Conservation (phyloP, 2,113 vertebrate genomes). For the Polyodon spathula region DNA sequence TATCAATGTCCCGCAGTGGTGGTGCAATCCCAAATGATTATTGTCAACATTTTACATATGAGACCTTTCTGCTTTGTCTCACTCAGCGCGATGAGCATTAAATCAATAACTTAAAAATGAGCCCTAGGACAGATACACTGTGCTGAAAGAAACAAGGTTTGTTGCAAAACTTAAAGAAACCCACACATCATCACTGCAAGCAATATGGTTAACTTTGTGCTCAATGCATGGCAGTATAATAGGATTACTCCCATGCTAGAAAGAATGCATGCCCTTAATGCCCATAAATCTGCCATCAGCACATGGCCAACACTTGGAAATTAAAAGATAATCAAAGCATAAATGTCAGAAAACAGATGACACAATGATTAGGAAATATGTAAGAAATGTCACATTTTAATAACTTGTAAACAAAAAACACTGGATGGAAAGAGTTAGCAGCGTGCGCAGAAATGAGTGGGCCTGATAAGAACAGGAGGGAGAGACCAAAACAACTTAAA, state of each 20-base stretch:
- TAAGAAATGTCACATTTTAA: background rate
- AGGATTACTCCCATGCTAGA: background rate
- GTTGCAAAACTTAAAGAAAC: no score
- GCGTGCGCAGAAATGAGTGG: background rate
- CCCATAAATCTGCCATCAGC: background rate
- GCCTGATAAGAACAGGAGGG: background rate
- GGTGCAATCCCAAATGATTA: no score
- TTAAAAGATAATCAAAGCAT: background rate
- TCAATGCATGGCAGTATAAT: no score
- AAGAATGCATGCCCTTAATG: background rate
- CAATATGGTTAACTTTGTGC: no score
- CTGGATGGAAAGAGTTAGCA: background rate
- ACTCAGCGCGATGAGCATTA: no score
- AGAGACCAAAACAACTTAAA: background rate
- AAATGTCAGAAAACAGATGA: constrained; percentile 3
- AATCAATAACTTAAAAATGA: no score
- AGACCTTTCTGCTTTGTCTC: no score
- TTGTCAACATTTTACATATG: no score
- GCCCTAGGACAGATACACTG: no score
- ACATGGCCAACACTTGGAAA: constrained; percentile 6
- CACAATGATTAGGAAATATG: background rate
- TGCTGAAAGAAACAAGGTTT: no score
- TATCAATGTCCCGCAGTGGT: no score
- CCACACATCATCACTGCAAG: no score
- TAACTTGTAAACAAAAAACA: constrained; percentile 4